Percentiles rank a stretch among this genome's conserved stretches.
Conservation (phyloP, 2,888 invertebrate genomes). For the Erpobdella octoculata region DNA sequence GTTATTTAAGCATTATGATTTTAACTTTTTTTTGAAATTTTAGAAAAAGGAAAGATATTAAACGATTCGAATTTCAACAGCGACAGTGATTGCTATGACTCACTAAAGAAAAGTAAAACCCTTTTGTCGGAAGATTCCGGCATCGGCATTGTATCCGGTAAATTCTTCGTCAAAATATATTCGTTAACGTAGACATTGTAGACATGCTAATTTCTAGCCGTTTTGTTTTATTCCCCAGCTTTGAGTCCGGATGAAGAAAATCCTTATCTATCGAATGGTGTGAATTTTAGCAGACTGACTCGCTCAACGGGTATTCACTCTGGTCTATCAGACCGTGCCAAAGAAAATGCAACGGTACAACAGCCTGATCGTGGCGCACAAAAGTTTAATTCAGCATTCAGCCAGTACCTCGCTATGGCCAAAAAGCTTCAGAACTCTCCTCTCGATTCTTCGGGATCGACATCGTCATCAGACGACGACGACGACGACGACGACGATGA, state of each 20-base stretch:
- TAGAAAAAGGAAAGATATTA: too few relatives aligned
- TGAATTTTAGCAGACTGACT: neutral
- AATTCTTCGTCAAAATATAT: too few relatives aligned
- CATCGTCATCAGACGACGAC: too few relatives aligned
- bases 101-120: constrained; percentile 23
- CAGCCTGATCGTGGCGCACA: neutral
- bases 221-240: too few relatives aligned
- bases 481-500: too few relatives aligned
- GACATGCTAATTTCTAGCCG: neutral
- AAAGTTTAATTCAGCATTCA: constrained; percentile 3
- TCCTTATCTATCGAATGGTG: neutral
- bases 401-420: constrained; percentile 5
- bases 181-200: too few relatives aligned
- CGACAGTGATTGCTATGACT: neutral
- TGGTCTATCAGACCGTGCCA: constrained; percentile 1
- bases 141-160: constrained; percentile 6
- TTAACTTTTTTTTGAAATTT: too few relatives aligned
- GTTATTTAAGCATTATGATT: too few relatives aligned
- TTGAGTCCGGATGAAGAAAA: constrained; percentile 16
- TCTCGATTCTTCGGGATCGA: neutral
- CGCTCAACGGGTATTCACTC: constrained; percentile 25
- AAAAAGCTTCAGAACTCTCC: neutral
- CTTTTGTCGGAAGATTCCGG: constrained; percentile 28
- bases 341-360: neutral
- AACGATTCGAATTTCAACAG: too few relatives aligned